Evolutionary conservation across 2,888 invertebrate genomes (phyloP), one percentile per base, ranked within the genome.

Genomic region (Tetropium fuscum): DNA sequence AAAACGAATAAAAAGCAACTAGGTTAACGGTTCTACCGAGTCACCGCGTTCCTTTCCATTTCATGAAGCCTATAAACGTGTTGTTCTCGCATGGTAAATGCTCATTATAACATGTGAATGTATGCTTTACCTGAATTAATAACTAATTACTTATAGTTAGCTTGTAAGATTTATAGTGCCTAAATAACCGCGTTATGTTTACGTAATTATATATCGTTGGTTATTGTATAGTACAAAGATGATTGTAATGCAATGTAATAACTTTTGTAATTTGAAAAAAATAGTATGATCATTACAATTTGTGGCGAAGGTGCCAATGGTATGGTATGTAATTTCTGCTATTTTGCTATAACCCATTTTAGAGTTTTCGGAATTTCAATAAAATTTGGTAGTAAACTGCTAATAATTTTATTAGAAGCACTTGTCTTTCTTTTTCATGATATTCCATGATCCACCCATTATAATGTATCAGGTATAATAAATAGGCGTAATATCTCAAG

Each of bases 11-110:
- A 48, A 51, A 51, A 51, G 8, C 27, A 51, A 40, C 27, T 51
- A 40, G 51, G 51, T 51, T 51, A 51, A 36, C 40, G 10, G 51
- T 40, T 51, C 25, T 27, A 34, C 20, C 25, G 27, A 38, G 18
- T 18, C 51, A 20, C 20, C 10, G 40, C 40, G 34, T 40, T 51
- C 51, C 51, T 51, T 51, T 51, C 51, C 38, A 51, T 51, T 51
- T 51, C 51, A 51, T 40, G 25, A 11, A 18, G 27, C 51, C 27
- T 40, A 51, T 51, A 25, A 40, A 25, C 25, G 48, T 3, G 15
- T 11, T 36, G 22, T 22, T 15, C 11, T 11, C 48, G n/a, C 19
- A 30, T 13, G 36, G 20, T 34, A 48, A 48, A 22, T 48, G 48
- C 25, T 34, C 25, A 48, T 15, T 36, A 10, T 20, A n/a, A 22